Percentiles rank a stretch among this genome's conserved stretches.
Evolutionary conservation across 2,888 invertebrate genomes (phyloP).

Genomic region (Siphonodentalium dalli): DNA sequence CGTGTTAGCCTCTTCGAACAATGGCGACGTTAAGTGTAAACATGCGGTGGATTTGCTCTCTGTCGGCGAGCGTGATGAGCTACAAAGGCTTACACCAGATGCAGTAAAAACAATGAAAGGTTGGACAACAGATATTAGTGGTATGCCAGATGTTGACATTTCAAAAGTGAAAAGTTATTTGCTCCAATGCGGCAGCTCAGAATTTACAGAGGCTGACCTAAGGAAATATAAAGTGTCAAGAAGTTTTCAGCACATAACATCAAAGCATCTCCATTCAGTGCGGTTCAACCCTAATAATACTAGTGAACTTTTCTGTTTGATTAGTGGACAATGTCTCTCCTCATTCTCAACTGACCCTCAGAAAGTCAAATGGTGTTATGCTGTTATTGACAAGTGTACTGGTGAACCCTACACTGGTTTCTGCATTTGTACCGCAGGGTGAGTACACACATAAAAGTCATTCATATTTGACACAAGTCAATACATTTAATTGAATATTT

Average conservation of each 20-base stretch:
- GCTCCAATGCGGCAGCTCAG: background rate
- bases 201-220: background rate
- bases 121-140: background rate
- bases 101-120: background rate
- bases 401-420: conserved; percentile 16
- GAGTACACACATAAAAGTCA: too few species aligned
- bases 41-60: too few species aligned
- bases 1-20: too few species aligned
- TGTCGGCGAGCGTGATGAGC: background rate
- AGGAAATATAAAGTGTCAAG: conserved; percentile 10
- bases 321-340: conserved; percentile 6
- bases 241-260: conserved; percentile 8
- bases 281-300: background rate
- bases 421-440: conserved; percentile 18
- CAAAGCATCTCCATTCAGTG: conserved; percentile 8
- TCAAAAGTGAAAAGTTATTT: conserved; percentile 7
- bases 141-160: conserved; percentile 3
- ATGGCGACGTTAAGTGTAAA: too few species aligned
- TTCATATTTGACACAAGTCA: too few species aligned
- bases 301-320: conserved; percentile 5
- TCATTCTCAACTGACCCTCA: conserved; percentile 5
- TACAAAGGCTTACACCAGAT: conserved; percentile 1
- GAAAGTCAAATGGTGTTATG: conserved; percentile 7
- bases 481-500: too few species aligned
- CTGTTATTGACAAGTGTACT: conserved; percentile 7